Conservation (phyloP, 2,797 vertebrate species). For the Premnoplex brunnescens region DNA sequence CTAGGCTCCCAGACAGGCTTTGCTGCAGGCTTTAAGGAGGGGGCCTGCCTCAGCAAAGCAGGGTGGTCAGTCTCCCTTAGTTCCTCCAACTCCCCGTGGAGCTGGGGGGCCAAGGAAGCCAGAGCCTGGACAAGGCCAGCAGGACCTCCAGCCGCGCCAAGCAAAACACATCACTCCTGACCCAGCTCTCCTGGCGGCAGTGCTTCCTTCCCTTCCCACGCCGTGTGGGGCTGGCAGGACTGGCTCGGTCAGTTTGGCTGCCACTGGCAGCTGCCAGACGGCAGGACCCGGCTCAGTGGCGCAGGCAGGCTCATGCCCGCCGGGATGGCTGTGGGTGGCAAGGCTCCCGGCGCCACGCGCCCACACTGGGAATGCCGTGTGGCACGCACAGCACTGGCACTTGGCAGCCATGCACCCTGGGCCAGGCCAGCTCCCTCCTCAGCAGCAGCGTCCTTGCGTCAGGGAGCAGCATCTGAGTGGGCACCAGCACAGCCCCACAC, state of each 20-base stretch:
- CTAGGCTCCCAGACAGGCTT: neutral
- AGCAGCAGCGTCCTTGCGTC: neutral
- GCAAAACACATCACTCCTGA: neutral
- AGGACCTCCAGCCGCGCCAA: neutral
- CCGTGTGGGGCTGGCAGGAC: neutral
- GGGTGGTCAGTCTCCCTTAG: neutral
- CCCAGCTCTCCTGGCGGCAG: rapidly evolving
- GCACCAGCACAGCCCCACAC: neutral
- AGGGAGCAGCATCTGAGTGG: neutral
- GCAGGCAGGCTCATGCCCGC: neutral
- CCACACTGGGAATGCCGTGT: neutral
- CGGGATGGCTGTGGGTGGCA: neutral
- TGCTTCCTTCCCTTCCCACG: neutral
- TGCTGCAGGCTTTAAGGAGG: neutral
- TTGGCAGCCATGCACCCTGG: rapidly evolving
- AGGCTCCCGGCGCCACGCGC: neutral
- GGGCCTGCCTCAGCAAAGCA: neutral
- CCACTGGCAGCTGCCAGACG: neutral
- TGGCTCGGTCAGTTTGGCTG: neutral
- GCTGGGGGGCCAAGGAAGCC: neutral
- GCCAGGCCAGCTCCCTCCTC: neutral
- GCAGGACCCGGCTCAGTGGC: neutral
- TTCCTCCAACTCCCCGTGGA: neutral
- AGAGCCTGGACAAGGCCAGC: neutral
- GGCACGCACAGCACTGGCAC: neutral